Evolutionary conservation across 2,797 vertebrate species (phyloP), one percentile per base, ranked within the genome.

Genomic region (Cryptoprocta ferox): DNA sequence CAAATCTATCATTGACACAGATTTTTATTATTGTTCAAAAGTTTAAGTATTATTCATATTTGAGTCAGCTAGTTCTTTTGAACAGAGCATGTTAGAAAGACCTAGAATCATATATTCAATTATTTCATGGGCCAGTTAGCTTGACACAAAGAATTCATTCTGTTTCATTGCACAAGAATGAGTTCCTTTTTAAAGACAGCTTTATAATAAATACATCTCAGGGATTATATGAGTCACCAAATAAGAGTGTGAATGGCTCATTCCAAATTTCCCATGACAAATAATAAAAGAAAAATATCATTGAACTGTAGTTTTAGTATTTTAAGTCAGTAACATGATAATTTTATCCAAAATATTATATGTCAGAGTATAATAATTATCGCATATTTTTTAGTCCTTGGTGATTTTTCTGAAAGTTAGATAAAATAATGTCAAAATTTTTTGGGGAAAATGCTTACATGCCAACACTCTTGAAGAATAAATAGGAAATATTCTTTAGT

Each of bases 91-190:
- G 48, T 68, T 83, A 71, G 30, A 93, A 93, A 91, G 10, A 48
- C 71, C 19, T 50, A 42, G 12, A 19, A 39, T 71, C 68, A 66
- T 30, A n/a, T 14, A 83, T 95, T 97, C 63, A 94, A 1, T 93
- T 96, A 90, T 97, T 85, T 91, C 61, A 61, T 75, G 30, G 32
- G 3, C 53, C 68, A 82, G 28, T 93, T 93, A 86, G 15, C 50
- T 93, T 93, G 73, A 63, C 35, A 80, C 75, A 91, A 86, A 89
- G 65, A 79, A 93, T 89, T 28, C 13, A 66, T 93, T 93, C 37
- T 93, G 15, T 76, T 82, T 89, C 50, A 71, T 35, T 86, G 39
- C 6, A 63, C 61, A 88, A 80, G 7, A 91, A 66, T 92, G 13
- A 70, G 68, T 87, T 93, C 0, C 30, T 81, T 80, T 96, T 83